phyloP scores from a whole-genome alignment of 2,888 invertebrate genomes.

The Mantis religiosa region DNA sequence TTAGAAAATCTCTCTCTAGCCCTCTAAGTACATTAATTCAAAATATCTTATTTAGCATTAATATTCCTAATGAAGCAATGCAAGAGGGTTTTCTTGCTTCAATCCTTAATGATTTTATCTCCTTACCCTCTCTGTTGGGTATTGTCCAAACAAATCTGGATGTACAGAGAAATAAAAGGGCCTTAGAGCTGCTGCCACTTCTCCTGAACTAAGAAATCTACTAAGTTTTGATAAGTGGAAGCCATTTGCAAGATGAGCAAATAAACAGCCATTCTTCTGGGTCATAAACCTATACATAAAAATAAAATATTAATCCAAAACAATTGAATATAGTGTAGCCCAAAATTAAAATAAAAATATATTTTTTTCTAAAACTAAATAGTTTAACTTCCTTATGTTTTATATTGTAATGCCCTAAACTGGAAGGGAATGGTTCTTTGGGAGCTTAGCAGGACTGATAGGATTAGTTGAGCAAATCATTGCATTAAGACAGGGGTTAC shows the following conservation, averaged over 20 bases:
- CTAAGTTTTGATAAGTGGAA: neutral
- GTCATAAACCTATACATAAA: neutral
- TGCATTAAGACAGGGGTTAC: no score
- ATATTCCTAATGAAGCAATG: no score
- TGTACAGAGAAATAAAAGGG: slow-evolving; percentile 95
- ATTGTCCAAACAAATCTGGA: slow-evolving; percentile 90
- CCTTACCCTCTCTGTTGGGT: slow-evolving; percentile 80
- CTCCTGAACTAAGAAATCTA: slow-evolving; percentile 61
- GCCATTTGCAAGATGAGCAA: neutral
- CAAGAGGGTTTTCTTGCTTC: neutral
- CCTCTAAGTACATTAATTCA: neutral
- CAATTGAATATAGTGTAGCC: neutral
- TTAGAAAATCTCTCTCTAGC: neutral
- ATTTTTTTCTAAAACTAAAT: neutral
- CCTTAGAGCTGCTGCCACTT: slow-evolving; percentile 83
- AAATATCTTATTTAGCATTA: neutral
- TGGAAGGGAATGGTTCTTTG: no score
- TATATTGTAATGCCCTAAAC: no score
- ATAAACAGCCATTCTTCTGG: neutral
- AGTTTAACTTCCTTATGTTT: no score
- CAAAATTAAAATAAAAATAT: neutral
- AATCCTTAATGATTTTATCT: neutral
- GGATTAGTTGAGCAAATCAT: no score
- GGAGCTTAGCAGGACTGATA: no score
- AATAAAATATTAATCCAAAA: neutral